Base-by-base conservation (phyloP, 1,140 invertebrate genomes). In the Drosophila obscura region DNA sequence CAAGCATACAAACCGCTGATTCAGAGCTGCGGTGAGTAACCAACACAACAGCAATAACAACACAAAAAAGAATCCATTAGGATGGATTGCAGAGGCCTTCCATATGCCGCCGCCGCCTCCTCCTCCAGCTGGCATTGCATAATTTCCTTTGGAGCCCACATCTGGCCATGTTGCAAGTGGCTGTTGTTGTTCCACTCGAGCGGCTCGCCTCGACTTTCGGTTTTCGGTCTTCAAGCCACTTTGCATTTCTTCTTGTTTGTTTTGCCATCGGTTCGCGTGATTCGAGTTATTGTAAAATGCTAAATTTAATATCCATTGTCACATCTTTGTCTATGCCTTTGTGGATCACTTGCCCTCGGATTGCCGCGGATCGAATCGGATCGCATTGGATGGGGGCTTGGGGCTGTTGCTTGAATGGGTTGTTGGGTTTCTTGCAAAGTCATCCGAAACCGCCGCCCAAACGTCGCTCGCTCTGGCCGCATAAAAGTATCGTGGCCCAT, bases 401-500 rank as follows among this genome's bases (percentile, higher is more conserved):
- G 31, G 31, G 31, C 31, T 31, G 31, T 2, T 31, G 31, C 31
- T 31, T 31, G 9, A 31, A 31, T 31, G 31, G 28, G 15, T 0
- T 24, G 15, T 19, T 19, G 19, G 19, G 19, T 75, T 67, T 64
- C 58, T 60, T 80, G 85, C 83, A 81, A 68, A 91, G 90, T 87
- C 85, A 91, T 80, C 90, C 90, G 39, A 91, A 91, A 73, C 90
- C 90, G 26, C 78, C 89, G 61, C 90, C 90, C 57, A 85, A 80
- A 52, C 76, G 89, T 19, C 90, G 90, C 53, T 91, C 90, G 45
- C 72, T 91, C 26, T 91, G 85, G 85, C 80, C 87, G 43, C 80
- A 69, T 45, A 89, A 90, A 80, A 91, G 89, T 55, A 84, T 91
- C 59, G 90, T 92, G 53, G 91, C 91, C 19, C 91, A 92, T 73